Percentiles rank a stretch among this genome's conserved stretches.
Conservation (phyloP, 2,888 invertebrate species). For the Podabrus alpinus region DNA sequence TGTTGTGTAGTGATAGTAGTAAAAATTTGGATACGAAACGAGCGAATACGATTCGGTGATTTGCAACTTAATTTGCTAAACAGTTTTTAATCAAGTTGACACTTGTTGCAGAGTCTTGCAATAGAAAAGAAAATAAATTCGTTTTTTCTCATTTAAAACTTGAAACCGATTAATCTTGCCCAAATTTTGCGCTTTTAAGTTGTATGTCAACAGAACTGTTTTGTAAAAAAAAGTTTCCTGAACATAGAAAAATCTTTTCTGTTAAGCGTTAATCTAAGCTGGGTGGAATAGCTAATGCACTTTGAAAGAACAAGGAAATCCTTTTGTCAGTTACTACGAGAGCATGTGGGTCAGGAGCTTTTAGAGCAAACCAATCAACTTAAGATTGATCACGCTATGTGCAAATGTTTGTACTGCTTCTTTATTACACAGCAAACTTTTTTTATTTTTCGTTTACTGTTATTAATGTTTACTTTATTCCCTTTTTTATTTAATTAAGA, state of each 20-base stretch:
- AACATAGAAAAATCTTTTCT: conserved; percentile 8
- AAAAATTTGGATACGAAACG: not conserved
- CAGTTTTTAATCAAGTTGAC: not conserved
- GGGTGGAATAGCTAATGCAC: conserved; percentile 20
- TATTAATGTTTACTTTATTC: conserved; percentile 6
- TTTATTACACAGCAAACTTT: conserved; percentile 9
- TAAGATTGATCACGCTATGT: conserved; percentile 34
- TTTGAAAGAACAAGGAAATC: conserved; percentile 22
- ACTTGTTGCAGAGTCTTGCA: not conserved
- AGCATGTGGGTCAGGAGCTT: conserved; percentile 25
- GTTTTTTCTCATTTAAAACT: not conserved
- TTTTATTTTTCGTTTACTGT: conserved; percentile 9
- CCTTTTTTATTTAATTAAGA: not conserved
- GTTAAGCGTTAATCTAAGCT: conserved; percentile 14
- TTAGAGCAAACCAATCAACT: conserved; percentile 25
- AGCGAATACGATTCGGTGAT: not conserved
- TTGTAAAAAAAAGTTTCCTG: not conserved
- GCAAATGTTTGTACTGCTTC: conserved; percentile 18
- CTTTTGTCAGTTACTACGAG: conserved; percentile 20
- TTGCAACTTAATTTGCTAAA: not conserved
- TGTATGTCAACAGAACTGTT: not conserved
- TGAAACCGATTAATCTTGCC: not conserved
- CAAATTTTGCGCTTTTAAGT: not conserved
- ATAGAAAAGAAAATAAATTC: not conserved
- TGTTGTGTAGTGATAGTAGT: not conserved